Conservation (phyloP, 2,888 invertebrate genomes). For the Geophilus truncorum region DNA sequence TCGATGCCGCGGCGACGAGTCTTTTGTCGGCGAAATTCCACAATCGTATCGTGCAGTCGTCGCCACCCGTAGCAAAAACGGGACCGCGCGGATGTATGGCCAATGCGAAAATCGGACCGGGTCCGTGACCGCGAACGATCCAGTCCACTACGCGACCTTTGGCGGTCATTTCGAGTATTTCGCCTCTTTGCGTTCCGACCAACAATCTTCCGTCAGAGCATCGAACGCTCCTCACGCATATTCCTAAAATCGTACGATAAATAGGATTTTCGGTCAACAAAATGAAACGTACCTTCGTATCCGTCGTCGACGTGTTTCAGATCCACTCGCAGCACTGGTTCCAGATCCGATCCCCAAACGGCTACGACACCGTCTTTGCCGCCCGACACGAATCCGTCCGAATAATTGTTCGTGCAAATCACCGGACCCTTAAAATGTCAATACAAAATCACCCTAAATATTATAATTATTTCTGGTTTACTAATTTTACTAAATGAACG, state of each 20-base stretch:
- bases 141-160: conserved; percentile 33
- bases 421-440: conserved; percentile 39
- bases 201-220: conserved; percentile 46
- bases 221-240: conserved; percentile 28
- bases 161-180: conserved; percentile 47
- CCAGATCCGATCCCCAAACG: conserved; percentile 49
- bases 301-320: conserved; percentile 3
- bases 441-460: no score
- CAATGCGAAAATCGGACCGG: conserved; percentile 52
- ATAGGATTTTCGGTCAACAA: no score
- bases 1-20: conserved; percentile 45
- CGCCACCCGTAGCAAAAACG: conserved; percentile 48
- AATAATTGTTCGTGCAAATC: conserved; percentile 36
- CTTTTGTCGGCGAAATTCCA: conserved; percentile 46
- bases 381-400: conserved; percentile 50
- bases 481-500: conserved; percentile 47
- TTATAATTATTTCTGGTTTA: neutral
- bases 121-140: conserved; percentile 48
- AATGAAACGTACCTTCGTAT: conserved; percentile 22
- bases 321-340: conserved; percentile 35
- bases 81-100: conserved; percentile 47
- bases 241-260: neutral
- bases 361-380: conserved; percentile 51
- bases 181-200: conserved; percentile 50
- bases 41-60: conserved; percentile 48